Evolutionary conservation across 2,113 vertebrate genomes (phyloP), one percentile per base, ranked within the genome.

Genomic region (Apistogramma diplotaenia): DNA sequence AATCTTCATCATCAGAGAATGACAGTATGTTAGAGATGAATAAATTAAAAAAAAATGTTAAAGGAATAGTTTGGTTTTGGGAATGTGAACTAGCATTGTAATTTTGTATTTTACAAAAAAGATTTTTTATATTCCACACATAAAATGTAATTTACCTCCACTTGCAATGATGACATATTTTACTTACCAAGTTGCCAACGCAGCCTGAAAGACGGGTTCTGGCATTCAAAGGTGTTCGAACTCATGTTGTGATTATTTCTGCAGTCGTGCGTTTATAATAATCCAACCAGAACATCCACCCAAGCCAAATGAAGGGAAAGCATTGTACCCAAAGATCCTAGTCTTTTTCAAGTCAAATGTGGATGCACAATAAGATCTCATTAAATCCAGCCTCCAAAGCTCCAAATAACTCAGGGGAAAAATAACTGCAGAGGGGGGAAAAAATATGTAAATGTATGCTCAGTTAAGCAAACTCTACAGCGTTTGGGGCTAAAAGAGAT

Each of bases 321-420:
- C 16, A 16, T 16, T 29, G 60, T 58, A 70, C 61, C 79, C 72
- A 78, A 40, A 62, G 62, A 81, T 58, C 58, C 55, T 49, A 76
- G 70, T 79, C 35, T 13, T 77, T 83, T 75, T 51, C 49, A 78
- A 37, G 33, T 84, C 53, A 80, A 80, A 78, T 57, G 37, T 88
- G 71, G 35, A 33, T 46, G 57, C 40, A 73, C 62, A 74, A 21
- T 49, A 59, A 33, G 54, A 75, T 84, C 43, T 83, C 70, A 71
- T 86, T 88, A 76, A 77, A 81, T 53, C 37, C 35, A 51, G 23
- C 51, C 67, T 74, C 77, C 83, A 82, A 79, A 78, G 81, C 73
- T 78, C 13, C 13, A 55, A 71, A 71, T 74, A 13, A 70, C 43
- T 79, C 57, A 73, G 12, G 53, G n/a, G 59, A 1, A 23, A 78